phyloP scores from a whole-genome alignment of 2,113 vertebrate genomes.

The Callithrix jacchus region DNA sequence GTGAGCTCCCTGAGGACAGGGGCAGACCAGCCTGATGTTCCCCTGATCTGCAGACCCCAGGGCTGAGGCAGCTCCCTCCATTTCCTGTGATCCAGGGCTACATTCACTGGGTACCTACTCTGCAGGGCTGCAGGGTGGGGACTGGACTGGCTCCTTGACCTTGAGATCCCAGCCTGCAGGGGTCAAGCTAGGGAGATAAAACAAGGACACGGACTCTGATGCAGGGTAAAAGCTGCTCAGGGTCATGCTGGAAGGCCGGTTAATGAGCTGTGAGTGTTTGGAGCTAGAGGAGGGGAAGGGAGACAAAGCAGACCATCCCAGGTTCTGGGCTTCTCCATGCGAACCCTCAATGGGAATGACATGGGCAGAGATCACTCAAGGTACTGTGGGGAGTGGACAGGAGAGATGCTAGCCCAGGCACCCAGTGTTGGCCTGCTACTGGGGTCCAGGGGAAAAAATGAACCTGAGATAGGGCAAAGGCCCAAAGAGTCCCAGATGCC shows the following conservation, averaged over 20 bases:
- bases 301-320: background rate
- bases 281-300: background rate
- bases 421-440: background rate
- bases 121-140: background rate
- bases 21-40: background rate
- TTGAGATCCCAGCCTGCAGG: background rate
- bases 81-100: background rate
- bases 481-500: background rate
- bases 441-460: background rate
- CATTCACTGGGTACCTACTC: background rate
- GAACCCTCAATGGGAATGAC: background rate
- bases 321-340: background rate
- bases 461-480: background rate
- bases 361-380: background rate
- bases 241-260: background rate
- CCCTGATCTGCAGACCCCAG: background rate
- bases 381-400: background rate
- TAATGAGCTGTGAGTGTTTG: background rate
- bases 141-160: background rate
- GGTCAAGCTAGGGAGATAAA: background rate
- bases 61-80: background rate
- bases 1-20: background rate
- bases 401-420: background rate
- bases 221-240: background rate
- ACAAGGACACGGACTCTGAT: background rate